Conservation (phyloP, 2,113 vertebrate genomes). For the Heterotilapia buettikoferi region DNA sequence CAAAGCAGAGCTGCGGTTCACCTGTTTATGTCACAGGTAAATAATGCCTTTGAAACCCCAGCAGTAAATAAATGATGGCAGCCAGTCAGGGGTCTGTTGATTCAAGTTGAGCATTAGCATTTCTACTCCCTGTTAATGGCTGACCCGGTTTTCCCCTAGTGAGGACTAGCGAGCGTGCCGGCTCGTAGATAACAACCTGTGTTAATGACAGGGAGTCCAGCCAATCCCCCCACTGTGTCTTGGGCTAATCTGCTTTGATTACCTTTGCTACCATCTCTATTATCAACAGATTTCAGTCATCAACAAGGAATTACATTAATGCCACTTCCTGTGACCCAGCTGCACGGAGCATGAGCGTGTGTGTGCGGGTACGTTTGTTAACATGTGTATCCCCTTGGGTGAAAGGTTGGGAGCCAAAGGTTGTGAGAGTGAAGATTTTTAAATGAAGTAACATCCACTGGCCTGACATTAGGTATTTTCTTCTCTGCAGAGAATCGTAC, state of each 20-base stretch:
- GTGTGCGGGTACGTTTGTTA: neutral
- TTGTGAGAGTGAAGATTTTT: conserved; percentile 15
- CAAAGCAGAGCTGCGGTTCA: neutral
- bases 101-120: conserved; percentile 70
- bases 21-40: conserved; percentile 31
- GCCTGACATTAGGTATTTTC: conserved; percentile 23
- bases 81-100: conserved; percentile 56
- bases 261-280: conserved; percentile 81
- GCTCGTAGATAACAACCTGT: conserved; percentile 57
- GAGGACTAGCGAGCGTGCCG: conserved; percentile 52
- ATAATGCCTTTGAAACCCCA: conserved; percentile 34
- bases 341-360: conserved; percentile 11
- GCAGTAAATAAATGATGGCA: conserved; percentile 55
- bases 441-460: conserved; percentile 40
- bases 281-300: conserved; percentile 76
- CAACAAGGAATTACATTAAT: conserved; percentile 75
- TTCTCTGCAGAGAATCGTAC: conserved; percentile 12
- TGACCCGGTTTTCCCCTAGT: conserved; percentile 67
- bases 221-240: conserved; percentile 64
- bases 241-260: conserved; percentile 77
- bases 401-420: conserved; percentile 9
- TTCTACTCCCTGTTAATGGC: conserved; percentile 71
- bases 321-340: conserved; percentile 62
- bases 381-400: conserved; percentile 43
- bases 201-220: conserved; percentile 69